Evolutionary conservation across 2,113 vertebrate species (phyloP).

Genomic region (Rhizomys pruinosus): DNA sequence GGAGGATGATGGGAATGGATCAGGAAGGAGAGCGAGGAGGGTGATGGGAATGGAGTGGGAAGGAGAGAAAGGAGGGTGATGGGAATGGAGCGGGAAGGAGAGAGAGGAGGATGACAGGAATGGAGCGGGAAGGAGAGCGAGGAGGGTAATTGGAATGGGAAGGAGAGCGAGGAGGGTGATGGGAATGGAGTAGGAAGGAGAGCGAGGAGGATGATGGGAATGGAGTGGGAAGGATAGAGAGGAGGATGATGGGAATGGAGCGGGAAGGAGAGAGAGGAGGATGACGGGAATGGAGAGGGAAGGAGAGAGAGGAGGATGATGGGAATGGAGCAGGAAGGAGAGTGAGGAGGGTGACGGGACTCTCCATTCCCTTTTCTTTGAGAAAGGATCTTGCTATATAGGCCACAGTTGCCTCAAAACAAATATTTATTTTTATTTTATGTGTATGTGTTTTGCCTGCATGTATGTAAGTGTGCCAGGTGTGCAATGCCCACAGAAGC

Average conservation of each 20-base stretch:
- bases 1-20: background rate
- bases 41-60: background rate
- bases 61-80: background rate
- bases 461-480: too few relatives aligned
- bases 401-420: too few relatives aligned
- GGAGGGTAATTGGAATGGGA: too few relatives aligned
- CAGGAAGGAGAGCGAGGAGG: too few relatives aligned
- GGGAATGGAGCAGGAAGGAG: background rate
- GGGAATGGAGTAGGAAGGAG: background rate
- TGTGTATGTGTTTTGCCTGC: too few relatives aligned
- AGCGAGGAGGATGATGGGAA: background rate
- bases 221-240: too few relatives aligned
- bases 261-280: background rate
- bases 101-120: background rate
- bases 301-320: background rate
- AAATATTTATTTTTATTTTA: too few relatives aligned
- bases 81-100: too few relatives aligned
- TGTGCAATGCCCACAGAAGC: too few relatives aligned
- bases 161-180: too few relatives aligned
- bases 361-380: too few relatives aligned
- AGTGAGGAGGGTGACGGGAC: background rate
- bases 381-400: background rate
- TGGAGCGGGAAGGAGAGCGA: background rate
- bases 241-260: background rate
- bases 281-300: background rate